Base-by-base conservation (phyloP, 2,888 invertebrate genomes). In the Atrina japonica region DNA sequence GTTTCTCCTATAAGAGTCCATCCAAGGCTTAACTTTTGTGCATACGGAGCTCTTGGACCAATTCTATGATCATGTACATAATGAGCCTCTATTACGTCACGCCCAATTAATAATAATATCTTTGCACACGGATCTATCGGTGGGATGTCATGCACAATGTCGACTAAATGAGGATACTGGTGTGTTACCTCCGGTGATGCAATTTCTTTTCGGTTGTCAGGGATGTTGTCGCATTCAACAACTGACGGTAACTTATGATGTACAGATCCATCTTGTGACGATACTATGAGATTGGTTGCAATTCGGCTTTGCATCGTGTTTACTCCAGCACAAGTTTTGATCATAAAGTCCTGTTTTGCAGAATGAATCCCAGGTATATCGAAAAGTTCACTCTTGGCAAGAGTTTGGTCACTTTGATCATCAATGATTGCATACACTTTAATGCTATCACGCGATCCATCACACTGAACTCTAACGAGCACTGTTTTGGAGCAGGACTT, bases 401-500 rank as follows among this genome's bases (percentile, higher is more conserved):
- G n/a, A 3, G 61, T 35, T 11, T 35, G 30, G 30, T 60, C 49
- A 29, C 47, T 60, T 29, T 60, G 60, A 25, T 63, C 61, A 21
- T 63, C 61, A 7, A 63, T 50, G 3, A 63, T 9, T 3, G 61
- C 61, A 63, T 63, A 63, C 2, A 30, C 23, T 11, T 14, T 47
- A n/a, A 64, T 6, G 0, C 41, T 53, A 14, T 40, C 29, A 14
- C 66, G 66, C 6, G 55, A 7, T 50, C 35, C 58, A 25, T 23
- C 11, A 3, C 45, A 40, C 47, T 55, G 60, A 27, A 71, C 66
- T 18, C 47, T 40, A 1, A 61, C 71, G 1, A 61, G 56, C 14
- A 71, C 14, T 25, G 49, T 66, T 47, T 71, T 66, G 1, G 60
- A 52, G 50, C 66, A 66, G 2, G 71, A 71, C 40, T 71, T 66